Percentiles rank a stretch among this genome's conserved stretches.
These are phyloP conservation scores for Timandra comae DNA, from an alignment of 2,888 invertebrate species.

Conservation along the genomic window DNA sequence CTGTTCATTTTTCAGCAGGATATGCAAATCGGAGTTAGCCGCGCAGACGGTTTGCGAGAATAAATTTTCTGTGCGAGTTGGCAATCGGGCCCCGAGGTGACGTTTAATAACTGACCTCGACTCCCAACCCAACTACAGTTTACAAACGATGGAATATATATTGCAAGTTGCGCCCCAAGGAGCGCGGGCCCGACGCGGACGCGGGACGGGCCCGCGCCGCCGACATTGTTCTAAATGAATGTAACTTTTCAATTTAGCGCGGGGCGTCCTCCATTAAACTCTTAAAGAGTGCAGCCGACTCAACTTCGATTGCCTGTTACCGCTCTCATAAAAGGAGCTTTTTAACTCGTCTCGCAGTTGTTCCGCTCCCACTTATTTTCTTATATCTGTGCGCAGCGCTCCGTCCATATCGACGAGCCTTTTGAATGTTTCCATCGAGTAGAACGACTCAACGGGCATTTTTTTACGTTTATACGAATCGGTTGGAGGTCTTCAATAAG, in stretches of 20 bases:
- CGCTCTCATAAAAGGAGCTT: conserved; percentile 26
- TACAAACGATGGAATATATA: conserved; percentile 18
- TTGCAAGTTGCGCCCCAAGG: conserved; percentile 15
- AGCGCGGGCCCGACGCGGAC: conserved; percentile 1
- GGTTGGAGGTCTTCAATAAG: no score
- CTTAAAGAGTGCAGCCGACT: conserved; percentile 19
- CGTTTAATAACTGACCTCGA: conserved; percentile 10
- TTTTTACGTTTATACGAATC: no score
- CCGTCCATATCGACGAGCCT: no score
- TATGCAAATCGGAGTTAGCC: conserved; percentile 9
- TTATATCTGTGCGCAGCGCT: no score
- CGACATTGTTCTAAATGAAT: conserved; percentile 25
- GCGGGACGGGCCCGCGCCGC: conserved; percentile 1
- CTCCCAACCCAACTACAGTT: conserved; percentile 15
- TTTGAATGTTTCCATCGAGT: no score
- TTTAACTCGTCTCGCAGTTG: conserved; percentile 18
- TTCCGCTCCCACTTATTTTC: conserved; percentile 1
- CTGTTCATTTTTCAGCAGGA: conserved; percentile 9
- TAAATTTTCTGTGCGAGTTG: conserved; percentile 9
- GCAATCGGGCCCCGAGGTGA: not conserved
- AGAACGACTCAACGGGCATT: no score
- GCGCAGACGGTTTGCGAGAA: conserved; percentile 5
- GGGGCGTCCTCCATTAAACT: conserved; percentile 22
- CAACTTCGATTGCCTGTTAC: conserved; percentile 34
- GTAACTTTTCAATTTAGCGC: conserved; percentile 32